phyloP scores from a whole-genome alignment of 2,113 vertebrate species.

The Tringa solitaria region DNA sequence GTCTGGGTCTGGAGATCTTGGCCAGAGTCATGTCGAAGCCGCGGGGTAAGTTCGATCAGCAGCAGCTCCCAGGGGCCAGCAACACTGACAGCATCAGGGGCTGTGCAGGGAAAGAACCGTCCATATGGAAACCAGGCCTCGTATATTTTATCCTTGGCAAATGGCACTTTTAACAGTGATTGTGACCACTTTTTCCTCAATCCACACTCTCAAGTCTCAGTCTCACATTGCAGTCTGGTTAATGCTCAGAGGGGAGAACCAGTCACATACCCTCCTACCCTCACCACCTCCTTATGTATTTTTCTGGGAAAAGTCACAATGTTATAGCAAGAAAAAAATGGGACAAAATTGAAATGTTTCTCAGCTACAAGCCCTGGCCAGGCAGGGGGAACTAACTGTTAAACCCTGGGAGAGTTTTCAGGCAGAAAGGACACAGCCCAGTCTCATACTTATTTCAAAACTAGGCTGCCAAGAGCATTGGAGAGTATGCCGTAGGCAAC shows the following conservation, averaged over 20 bases:
- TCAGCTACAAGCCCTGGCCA: background rate
- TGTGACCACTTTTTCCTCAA: background rate
- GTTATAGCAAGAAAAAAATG: background rate
- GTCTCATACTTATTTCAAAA: background rate
- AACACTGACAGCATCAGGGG: background rate
- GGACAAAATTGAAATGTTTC: background rate
- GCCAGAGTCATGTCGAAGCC: background rate
- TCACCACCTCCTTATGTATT: background rate
- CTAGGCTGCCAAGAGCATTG: background rate
- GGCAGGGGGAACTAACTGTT: background rate
- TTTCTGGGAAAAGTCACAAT: background rate
- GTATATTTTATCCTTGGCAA: background rate
- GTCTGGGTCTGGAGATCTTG: background rate
- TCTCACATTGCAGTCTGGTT: background rate
- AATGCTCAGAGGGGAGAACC: background rate
- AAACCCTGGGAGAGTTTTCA: background rate
- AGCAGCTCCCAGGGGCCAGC: background rate
- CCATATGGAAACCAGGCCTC: background rate
- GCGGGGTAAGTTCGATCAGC: background rate
- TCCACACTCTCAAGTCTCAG: background rate
- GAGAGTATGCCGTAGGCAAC: background rate
- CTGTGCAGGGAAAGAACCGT: background rate
- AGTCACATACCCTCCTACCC: accelerated
- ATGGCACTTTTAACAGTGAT: background rate
- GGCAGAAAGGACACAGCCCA: background rate